Evolutionary conservation across 2,888 invertebrate species (phyloP), one percentile per base, ranked within the genome.

Genomic region (Caenorhabditis sp.): DNA sequence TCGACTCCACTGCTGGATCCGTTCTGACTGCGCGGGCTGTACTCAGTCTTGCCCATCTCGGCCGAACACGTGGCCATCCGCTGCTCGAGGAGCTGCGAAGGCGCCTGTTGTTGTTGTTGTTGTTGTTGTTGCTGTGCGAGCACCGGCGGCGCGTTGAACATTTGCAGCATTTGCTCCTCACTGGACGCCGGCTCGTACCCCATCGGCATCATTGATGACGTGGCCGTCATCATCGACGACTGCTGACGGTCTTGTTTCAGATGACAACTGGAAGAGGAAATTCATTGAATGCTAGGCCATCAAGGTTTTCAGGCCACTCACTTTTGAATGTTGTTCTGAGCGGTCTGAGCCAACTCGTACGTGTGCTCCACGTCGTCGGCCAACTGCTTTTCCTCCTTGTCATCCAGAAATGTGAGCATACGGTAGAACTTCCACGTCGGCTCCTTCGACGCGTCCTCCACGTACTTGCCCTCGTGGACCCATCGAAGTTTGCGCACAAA

Each of bases 361-460:
- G 59, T 39, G 17, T 53, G 43, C 26, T 66, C 59, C 20, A 27
- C 58, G 1, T 17, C 13, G 35, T 59, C 52, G 13, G 45, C 48
- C 13, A 74, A 13, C 9, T 71, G 13, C 17, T 68, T 81, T 27
- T 62, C 65, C 56, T 82, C 78, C 17, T 72, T 80, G 2, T 79
- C 81, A 46, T 83, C 82, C 24, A 84, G 48, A 59, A 84, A 84
- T 2, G 78, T 62, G 17, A 84, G 68, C 77, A 75, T 59, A 24
- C 80, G 72, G 30, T 80, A 84, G 72, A 84, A 84, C 63, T 84
- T 84, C 84, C 84, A 84, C 8, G 84, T 81, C 7, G 83, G 83
- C 35, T 83, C 84, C 22, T 84, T 83, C 17, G 63, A 70, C 8
- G 80, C 68, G 37, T 84, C 84, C 30, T 83, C 80, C 26, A 74